Percentiles rank a stretch among this genome's conserved stretches.
Evolutionary conservation across 1,140 invertebrate species (phyloP).

Genomic region (Ceratina calcarata): DNA sequence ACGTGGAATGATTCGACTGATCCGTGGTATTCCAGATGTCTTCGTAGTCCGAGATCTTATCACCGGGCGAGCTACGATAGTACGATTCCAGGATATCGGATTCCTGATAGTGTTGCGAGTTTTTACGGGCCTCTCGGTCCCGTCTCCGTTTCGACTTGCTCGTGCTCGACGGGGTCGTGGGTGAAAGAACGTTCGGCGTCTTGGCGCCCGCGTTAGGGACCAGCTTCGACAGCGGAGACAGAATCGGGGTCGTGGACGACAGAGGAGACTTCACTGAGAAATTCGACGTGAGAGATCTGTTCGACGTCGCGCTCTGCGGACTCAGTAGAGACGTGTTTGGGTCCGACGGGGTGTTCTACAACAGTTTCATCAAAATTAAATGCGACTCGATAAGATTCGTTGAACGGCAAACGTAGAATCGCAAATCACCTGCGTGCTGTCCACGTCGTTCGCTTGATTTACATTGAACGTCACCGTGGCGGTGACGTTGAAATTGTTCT

Average conservation of each 20-base stretch:
- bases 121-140: constrained; percentile 78
- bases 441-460: constrained; percentile 77
- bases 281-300: constrained; percentile 73
- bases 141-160: constrained; percentile 74
- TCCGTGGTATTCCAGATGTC: constrained; percentile 91
- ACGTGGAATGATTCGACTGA: constrained; percentile 78
- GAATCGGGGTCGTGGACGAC: constrained; percentile 68
- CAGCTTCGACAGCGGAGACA: constrained; percentile 73
- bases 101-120: constrained; percentile 86
- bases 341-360: constrained; percentile 73
- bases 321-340: constrained; percentile 71
- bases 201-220: constrained; percentile 63
- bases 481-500: constrained; percentile 88
- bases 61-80: constrained; percentile 91
- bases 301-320: constrained; percentile 74
- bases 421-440: constrained; percentile 63
- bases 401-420: no score
- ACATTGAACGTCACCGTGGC: constrained; percentile 91
- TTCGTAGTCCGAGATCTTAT: constrained; percentile 97
- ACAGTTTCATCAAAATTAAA: no score
- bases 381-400: constrained; percentile 30
- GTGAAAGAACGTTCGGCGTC: constrained; percentile 72
- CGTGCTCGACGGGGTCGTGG: constrained; percentile 75
- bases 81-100: constrained; percentile 93
- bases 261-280: constrained; percentile 71